Percentiles rank a stretch among this genome's conserved stretches.
Evolutionary conservation across 2,888 invertebrate genomes (phyloP).

Genomic region (Erynnis tages): DNA sequence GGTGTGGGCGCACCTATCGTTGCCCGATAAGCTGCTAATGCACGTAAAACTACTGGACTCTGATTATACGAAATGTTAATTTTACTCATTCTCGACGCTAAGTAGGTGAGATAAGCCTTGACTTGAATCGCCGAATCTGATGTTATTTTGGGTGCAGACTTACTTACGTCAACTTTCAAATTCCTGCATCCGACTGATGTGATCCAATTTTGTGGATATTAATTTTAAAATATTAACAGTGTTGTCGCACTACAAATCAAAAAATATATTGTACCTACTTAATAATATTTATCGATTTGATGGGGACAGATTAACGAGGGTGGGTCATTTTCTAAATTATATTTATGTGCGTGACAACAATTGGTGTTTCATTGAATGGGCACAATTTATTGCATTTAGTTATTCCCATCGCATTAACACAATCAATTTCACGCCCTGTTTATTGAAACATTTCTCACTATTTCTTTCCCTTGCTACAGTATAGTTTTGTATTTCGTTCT

Average conservation of each 20-base stretch:
- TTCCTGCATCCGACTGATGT: too few relatives aligned
- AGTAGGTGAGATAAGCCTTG: not conserved
- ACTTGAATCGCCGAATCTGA: not conserved
- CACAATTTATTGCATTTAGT: constrained; percentile 51
- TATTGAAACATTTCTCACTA: constrained; percentile 44
- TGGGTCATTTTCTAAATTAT: constrained; percentile 15
- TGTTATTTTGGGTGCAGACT: too few relatives aligned
- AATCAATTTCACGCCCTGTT: constrained; percentile 68
- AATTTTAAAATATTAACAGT: too few relatives aligned
- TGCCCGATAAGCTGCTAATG: constrained; percentile 23
- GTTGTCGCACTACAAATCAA: too few relatives aligned
- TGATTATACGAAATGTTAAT: constrained; percentile 20
- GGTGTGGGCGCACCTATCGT: constrained; percentile 18
- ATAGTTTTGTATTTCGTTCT: not conserved
- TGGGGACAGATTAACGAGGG: constrained; percentile 4
- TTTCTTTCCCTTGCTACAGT: constrained; percentile 45
- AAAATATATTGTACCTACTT: too few relatives aligned
- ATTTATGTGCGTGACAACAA: constrained; percentile 56
- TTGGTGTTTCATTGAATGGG: constrained; percentile 42
- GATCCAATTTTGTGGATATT: too few relatives aligned
- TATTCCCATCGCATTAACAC: constrained; percentile 46
- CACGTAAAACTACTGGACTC: constrained; percentile 12
- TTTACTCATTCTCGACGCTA: not conserved
- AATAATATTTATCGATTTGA: not conserved
- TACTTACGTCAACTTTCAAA: too few relatives aligned